Conservation (phyloP, 2,888 invertebrate genomes). For the Rhaphigaster nebulosa region DNA sequence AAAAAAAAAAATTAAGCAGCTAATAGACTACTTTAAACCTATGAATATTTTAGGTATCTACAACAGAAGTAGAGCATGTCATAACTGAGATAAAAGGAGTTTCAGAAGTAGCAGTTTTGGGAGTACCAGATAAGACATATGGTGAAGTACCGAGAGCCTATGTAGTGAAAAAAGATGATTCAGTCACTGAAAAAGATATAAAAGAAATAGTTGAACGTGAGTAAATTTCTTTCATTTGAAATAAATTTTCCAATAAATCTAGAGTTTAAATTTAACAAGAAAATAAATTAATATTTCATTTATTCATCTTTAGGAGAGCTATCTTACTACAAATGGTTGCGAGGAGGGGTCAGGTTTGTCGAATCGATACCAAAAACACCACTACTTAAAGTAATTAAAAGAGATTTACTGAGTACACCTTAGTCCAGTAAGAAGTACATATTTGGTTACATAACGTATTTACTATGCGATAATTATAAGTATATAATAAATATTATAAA, state of each 20-base stretch:
- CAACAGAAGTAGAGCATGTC: conserved; percentile 89
- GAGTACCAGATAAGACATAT: conserved; percentile 78
- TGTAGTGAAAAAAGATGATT: conserved; percentile 75
- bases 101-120: conserved; percentile 85
- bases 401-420: neutral
- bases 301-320: conserved; percentile 71
- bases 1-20: too few relatives aligned
- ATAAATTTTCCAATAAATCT: neutral
- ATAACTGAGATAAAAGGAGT: conserved; percentile 79
- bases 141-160: conserved; percentile 84
- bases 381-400: conserved; percentile 83
- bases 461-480: neutral
- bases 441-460: neutral
- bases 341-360: conserved; percentile 82
- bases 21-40: too few relatives aligned
- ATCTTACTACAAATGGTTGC: conserved; percentile 80
- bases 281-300: neutral
- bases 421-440: neutral
- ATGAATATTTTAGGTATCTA: conserved; percentile 76
- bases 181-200: conserved; percentile 73
- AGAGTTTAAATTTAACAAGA: neutral
- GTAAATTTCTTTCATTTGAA: conserved; percentile 61
- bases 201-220: conserved; percentile 78
- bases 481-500: neutral
- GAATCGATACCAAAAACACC: conserved; percentile 81